These are phyloP conservation scores for Acleris literana DNA, from an alignment of 2,888 invertebrate species.

Conservation along the genomic window DNA sequence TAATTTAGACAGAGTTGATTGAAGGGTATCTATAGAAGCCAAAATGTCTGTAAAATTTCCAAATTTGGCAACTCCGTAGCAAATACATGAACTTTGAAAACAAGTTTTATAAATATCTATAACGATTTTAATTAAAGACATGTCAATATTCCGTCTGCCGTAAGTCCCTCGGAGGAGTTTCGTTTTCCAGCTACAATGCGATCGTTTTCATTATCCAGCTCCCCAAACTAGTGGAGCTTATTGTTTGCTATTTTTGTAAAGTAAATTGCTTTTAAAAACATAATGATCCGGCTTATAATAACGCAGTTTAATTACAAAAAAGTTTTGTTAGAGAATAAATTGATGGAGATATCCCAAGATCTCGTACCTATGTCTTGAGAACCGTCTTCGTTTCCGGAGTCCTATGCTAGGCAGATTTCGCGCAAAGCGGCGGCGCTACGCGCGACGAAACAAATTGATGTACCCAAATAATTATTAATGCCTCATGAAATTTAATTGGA, in stretches of 20 bases:
- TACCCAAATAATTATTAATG: conserved; percentile 85
- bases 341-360: neutral
- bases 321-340: neutral
- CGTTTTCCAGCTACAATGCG: conserved; percentile 1
- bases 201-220: conserved; percentile 22
- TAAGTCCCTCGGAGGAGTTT: neutral
- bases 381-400: conserved; percentile 41
- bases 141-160: neutral
- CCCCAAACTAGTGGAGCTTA: conserved; percentile 11
- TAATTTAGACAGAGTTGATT: too few relatives aligned
- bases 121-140: neutral
- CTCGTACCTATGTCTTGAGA: conserved; percentile 46
- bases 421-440: conserved; percentile 58
- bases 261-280: conserved; percentile 12
- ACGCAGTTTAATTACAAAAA: neutral
- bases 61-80: too few relatives aligned
- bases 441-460: conserved; percentile 84
- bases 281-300: neutral
- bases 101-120: too few relatives aligned
- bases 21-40: too few relatives aligned
- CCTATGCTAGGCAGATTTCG: conserved; percentile 44
- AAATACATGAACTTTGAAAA: too few relatives aligned
- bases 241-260: conserved; percentile 14
- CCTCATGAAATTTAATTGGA: conserved; percentile 85
- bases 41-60: too few relatives aligned